Evolutionary conservation across 1,140 invertebrate species (phyloP).

Genomic region (Holotrichia oblita): DNA sequence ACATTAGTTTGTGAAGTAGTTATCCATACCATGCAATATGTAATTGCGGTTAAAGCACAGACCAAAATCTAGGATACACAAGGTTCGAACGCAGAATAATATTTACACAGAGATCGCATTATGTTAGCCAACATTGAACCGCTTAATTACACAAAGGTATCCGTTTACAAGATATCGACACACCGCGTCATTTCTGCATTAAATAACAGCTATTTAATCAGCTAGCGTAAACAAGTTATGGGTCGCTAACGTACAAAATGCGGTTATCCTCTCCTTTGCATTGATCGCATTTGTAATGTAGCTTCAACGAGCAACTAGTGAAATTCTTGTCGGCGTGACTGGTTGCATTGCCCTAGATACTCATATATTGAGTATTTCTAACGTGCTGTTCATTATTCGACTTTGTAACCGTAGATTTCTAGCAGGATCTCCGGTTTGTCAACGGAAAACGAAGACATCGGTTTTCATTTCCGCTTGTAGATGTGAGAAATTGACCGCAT

Average conservation of each 20-base stretch:
- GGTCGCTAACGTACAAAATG: neutral
- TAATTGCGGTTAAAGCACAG: too few species aligned
- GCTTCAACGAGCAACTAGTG: neutral
- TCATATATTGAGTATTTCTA: neutral
- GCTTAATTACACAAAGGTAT: neutral
- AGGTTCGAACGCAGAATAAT: neutral
- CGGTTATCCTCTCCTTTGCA: neutral
- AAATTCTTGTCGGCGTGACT: neutral
- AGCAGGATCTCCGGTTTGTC: neutral
- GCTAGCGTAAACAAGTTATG: slow-evolving; percentile 4
- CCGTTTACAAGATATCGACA: neutral
- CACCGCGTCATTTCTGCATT: neutral
- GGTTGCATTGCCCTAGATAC: neutral
- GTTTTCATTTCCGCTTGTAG: neutral
- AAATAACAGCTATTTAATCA: neutral
- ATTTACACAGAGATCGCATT: neutral
- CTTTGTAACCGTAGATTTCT: neutral
- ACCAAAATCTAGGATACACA: too few species aligned
- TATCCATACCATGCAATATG: too few species aligned
- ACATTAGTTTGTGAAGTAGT: too few species aligned
- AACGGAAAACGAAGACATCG: neutral
- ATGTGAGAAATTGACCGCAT: neutral
- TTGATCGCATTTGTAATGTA: neutral
- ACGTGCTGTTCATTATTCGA: neutral
- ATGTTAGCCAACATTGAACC: neutral